Percentiles rank a stretch among this genome's conserved stretches.
Evolutionary conservation across 2,113 vertebrate genomes (phyloP).

Genomic region (Hyla sarda): DNA sequence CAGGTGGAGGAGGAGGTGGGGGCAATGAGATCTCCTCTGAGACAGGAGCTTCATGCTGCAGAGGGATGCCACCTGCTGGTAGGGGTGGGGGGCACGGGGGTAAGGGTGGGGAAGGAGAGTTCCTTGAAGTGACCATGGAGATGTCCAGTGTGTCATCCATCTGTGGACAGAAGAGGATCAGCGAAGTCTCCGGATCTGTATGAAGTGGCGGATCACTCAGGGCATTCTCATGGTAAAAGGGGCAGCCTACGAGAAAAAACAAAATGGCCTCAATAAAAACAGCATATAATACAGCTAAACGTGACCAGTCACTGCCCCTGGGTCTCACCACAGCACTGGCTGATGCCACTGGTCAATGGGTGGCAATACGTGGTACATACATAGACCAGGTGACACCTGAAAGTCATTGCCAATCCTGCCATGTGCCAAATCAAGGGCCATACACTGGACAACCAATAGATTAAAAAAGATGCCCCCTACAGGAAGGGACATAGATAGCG

Average conservation of each 20-base stretch:
- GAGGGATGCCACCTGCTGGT: slow-evolving; percentile 50
- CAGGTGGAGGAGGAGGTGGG: background rate
- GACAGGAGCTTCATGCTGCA: slow-evolving; percentile 10
- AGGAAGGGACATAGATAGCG: no score
- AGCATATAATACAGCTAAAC: background rate
- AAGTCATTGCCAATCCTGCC: no score
- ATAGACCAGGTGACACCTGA: no score
- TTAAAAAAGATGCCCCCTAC: no score
- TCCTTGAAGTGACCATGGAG: slow-evolving; percentile 38
- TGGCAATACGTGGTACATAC: no score
- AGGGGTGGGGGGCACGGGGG: background rate
- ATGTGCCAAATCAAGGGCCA: no score
- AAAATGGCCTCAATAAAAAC: background rate
- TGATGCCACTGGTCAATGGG: no score
- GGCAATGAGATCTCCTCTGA: slow-evolving; percentile 47
- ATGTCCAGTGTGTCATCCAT: slow-evolving; percentile 18
- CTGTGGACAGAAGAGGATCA: background rate
- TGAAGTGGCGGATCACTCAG: background rate
- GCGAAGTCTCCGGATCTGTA: background rate
- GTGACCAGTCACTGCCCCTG: no score
- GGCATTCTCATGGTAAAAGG: background rate
- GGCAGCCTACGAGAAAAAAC: background rate
- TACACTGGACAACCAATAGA: no score
- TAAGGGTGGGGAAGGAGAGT: slow-evolving; percentile 15
- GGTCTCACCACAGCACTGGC: no score